Base-by-base conservation (phyloP, 2,888 invertebrate genomes). In the Catotricha subobsoleta region DNA sequence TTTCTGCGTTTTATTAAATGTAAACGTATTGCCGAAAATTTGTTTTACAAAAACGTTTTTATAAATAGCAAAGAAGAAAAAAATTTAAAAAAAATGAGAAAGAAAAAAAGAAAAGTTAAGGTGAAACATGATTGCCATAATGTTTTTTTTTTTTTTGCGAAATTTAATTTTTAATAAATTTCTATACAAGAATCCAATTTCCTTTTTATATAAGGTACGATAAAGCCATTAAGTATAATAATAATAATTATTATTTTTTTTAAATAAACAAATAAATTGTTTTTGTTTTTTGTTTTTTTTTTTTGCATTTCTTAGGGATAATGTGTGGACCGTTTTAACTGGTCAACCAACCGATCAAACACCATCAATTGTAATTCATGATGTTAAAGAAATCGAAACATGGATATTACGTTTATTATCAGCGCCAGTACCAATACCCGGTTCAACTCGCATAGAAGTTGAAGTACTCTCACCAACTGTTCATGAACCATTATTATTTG, bases 351-450 rank as follows among this genome's bases (percentile, higher is more conserved):
- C 76, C 51, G 84, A 86, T 48, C 75, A 76, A 44, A 79, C 81
- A 15, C 82, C 88, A 2, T 81, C 84, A 1, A 82, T 87, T 47
- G 86, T 97, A 13, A 69, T 94, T 51, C 94, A 94, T 61, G 95
- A 97, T 64, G 90, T 98, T 30, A 76, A 86, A 50, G 95, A 97
- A 67, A 90, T 99, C 48, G 98, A 99, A 66, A 97, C 94, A 7
- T 99, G 98, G 97, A 95, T 98, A 51, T 67, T 98, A 45, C 76
- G 94, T 45, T 68, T 98, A 30, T 70, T 99, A 34, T 95, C 94
- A 49, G 87, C 97, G 43, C 98, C 98, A 3, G 97, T 98, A 40
- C 95, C 97, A 5, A 90, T 98, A 44, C 98, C 98, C 27, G 90
- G 91, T 43, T 92, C 91, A 66, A 98, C 98, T 10, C 75, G 86